phyloP scores from a whole-genome alignment of 2,888 invertebrate genomes.

The Thereva nobilitata region DNA sequence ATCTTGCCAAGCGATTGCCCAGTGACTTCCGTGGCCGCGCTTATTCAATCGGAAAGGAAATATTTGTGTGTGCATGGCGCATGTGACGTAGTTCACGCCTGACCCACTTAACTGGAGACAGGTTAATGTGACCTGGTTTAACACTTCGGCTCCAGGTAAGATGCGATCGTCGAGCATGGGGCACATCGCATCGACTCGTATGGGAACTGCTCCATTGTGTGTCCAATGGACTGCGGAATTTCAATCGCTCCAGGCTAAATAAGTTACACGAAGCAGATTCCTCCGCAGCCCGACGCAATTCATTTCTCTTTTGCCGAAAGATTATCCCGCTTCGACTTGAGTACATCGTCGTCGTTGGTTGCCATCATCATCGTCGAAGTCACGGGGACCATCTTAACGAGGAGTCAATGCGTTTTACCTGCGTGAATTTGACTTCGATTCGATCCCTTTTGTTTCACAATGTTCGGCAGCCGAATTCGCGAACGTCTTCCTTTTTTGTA shows the following conservation, averaged over 20 bases:
- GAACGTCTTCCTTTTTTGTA: neutral
- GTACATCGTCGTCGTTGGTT: no score
- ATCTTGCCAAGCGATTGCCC: no score
- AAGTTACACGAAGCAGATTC: conserved; percentile 20
- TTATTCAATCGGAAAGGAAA: conserved; percentile 40
- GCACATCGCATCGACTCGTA: neutral
- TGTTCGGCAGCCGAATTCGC: neutral
- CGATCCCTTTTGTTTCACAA: conserved; percentile 19
- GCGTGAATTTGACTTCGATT: conserved; percentile 15
- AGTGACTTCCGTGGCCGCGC: neutral
- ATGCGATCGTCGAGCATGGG: conserved; percentile 9
- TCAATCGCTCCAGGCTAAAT: conserved; percentile 41
- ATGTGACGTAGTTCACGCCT: conserved; percentile 46
- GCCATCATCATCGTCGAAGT: neutral
- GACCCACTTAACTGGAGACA: conserved; percentile 47
- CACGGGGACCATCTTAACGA: conserved; percentile 20
- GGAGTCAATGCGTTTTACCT: conserved; percentile 10
- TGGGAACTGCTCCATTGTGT: conserved; percentile 10
- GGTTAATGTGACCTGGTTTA: conserved; percentile 46
- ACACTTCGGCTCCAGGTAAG: conserved; percentile 12
- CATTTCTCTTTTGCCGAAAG: conserved; percentile 38
- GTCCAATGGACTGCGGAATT: conserved; percentile 38
- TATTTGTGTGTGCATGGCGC: conserved; percentile 39
- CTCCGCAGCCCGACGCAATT: conserved; percentile 8
- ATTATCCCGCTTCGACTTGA: conserved; percentile 20